Conservation (phyloP, 2,797 vertebrate species). For the Lagorchestes hirsutus region DNA sequence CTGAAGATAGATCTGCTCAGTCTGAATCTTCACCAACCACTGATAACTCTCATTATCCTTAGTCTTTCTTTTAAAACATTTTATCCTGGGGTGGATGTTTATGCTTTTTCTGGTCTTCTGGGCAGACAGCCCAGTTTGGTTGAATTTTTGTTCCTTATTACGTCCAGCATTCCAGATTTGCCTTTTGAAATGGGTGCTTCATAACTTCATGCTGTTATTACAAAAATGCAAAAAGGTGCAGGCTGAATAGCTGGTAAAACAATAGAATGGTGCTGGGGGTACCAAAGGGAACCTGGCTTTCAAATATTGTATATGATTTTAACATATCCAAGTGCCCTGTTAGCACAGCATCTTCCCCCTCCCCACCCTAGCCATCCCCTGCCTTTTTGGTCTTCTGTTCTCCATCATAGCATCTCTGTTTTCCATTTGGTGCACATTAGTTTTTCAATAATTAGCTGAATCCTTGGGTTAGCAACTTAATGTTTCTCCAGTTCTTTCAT, state of each 20-base stretch:
- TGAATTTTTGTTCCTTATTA: constrained; percentile 20
- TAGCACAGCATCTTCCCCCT: neutral
- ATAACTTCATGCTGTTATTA: neutral
- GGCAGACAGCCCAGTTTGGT: constrained; percentile 12
- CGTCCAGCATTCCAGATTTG: constrained; percentile 24
- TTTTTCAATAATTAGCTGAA: constrained; percentile 28
- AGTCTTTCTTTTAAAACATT: constrained; percentile 18
- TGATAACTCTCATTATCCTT: neutral
- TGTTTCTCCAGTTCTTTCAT: constrained; percentile 1
- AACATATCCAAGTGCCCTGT: neutral
- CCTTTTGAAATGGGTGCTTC: constrained; percentile 32
- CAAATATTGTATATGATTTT: neutral
- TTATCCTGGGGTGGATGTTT: neutral
- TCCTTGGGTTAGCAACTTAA: constrained; percentile 47
- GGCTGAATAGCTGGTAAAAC: fast-evolving
- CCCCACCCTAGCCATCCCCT: neutral
- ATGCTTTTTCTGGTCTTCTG: constrained; percentile 11
- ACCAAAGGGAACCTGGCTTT: neutral
- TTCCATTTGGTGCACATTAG: constrained; percentile 59
- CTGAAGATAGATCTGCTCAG: neutral
- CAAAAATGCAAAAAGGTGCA: neutral
- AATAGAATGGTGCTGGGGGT: fast-evolving
- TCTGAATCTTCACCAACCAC: neutral
- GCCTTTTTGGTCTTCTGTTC: constrained; percentile 20
- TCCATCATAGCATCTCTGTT: constrained; percentile 47